Evolutionary conservation across 2,113 vertebrate genomes (phyloP).

Genomic region (Apteryx mantelli): DNA sequence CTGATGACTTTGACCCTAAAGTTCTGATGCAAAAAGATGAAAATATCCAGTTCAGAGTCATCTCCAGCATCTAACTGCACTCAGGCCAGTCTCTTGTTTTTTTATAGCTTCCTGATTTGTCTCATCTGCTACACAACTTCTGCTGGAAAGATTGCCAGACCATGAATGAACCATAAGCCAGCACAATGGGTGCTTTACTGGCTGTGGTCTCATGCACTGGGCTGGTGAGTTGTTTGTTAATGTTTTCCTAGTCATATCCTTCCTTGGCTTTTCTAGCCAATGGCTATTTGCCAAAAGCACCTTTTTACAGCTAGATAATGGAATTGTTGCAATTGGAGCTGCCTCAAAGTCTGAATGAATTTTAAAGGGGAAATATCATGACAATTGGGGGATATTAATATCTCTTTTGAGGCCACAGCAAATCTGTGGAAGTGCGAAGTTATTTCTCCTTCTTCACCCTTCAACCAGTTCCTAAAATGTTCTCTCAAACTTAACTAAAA

Average conservation of each 20-base stretch:
- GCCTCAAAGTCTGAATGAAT: background rate
- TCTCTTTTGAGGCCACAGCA: background rate
- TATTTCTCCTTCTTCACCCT: slow-evolving; percentile 19
- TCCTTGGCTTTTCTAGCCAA: slow-evolving; percentile 2
- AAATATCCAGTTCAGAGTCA: background rate
- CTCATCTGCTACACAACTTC: background rate
- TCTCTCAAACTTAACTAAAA: background rate
- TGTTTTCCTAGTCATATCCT: slow-evolving; percentile 29
- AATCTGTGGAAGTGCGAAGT: background rate
- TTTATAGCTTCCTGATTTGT: background rate
- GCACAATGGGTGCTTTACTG: background rate
- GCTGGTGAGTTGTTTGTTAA: background rate
- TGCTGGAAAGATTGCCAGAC: slow-evolving; percentile 18
- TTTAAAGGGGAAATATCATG: background rate
- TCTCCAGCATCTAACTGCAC: background rate
- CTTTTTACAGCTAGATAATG: slow-evolving; percentile 42
- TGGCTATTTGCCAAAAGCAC: slow-evolving; percentile 22
- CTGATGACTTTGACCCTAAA: background rate
- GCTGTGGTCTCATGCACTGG: background rate
- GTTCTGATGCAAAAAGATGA: background rate
- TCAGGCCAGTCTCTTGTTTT: background rate
- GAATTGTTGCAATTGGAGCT: slow-evolving; percentile 6
- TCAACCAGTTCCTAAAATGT: slow-evolving; percentile 9
- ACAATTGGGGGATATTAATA: background rate
- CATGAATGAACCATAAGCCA: slow-evolving; percentile 30